Base-by-base conservation (phyloP, 2,888 invertebrate genomes). In the Luperina testacea region DNA sequence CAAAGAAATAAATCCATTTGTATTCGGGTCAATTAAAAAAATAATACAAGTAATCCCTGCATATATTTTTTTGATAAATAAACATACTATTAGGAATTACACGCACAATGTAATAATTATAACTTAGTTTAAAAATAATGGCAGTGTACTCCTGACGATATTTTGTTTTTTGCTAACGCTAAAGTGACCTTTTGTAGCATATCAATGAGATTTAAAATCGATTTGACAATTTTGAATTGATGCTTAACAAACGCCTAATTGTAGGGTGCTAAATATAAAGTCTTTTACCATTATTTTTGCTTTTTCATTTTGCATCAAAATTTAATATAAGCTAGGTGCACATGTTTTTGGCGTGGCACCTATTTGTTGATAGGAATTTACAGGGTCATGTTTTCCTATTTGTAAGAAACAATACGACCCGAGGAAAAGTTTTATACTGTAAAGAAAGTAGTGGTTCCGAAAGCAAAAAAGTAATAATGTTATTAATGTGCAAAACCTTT, bases 311-410 rank as follows among this genome's bases (percentile, higher is more conserved):
- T 76, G 64, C 69, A 78, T 78, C 61, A 13, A 84, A 84, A 78
- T 84, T 80, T 83, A 45, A 77, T 84, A 20, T 87, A 79, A 75
- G 72, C 48, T 69, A n/a, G 84, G 70, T 84, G 63, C 67, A 32
- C 78, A 78, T 61, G 82, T 84, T 86, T 80, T 86, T 86, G 53
- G n/a, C 82, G 80, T 80, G 57, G 72, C 70, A 75, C n/a, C 78
- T 73, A 59, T 72, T 80, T 57, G 77, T 77, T 81, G 71, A 84
- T 82, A 86, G 17, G 51, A 79, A 65, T 77, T 80, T 70, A 78
- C 72, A 83, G 71, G 75, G 80, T 73, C 70, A 48, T n/a, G 64
- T 63, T 77, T 74, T 76, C 75, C 13, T 69, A 69, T 51, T 68
- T 69, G 65, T 83, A 61, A 72, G 63, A 68, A 64, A 69, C 45